Evolutionary conservation across 2,113 vertebrate species (phyloP), one percentile per base, ranked within the genome.

Genomic region (Pseudolaguvia tuberculata): DNA sequence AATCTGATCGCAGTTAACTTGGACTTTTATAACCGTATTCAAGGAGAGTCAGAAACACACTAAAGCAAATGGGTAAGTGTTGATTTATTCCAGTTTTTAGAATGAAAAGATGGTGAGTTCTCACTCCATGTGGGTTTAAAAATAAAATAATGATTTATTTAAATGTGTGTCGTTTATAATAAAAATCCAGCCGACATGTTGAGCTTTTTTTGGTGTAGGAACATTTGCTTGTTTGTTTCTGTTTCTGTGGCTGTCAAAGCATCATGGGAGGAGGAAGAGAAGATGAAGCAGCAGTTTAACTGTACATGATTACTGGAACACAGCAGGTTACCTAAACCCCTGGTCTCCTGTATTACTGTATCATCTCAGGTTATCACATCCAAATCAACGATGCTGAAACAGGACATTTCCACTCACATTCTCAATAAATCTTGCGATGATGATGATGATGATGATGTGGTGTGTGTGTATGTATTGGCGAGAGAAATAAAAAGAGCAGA

Each of bases 51-150:
- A 21, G 5, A 5, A 45, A 14, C 55, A 53, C 57, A 17, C 47
- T 29, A 2, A 18, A 21, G 23, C 67, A 70, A 71, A 77, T 77
- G 75, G 75, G 75, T 77, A 47, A 77, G 75, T 63, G 25, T 42
- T 29, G 51, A 10, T 51, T 51, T 62, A 18, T 51, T 58, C 6
- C 31, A 25, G 5, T 53, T 42, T 2, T 47, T 15, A 39, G 25
- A 56, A 59, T 48, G 17, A 14, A 29, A 39, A 48, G 72, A 5
- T 52, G 50, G 3, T 56, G 20, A 52, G 25, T 73, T 23, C 18
- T 73, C 4, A 12, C 8, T 13, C n/a, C n/a, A n/a, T 35, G 31
- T 35, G 31, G 6, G 3, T 35, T 35, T 35, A 4, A 35, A 35
- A 35, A 4, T 35, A 35, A 27, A 39, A 63, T 20, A 56, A 20